Base-by-base conservation (phyloP, 2,797 vertebrate species). In the Acomys russatus region DNA sequence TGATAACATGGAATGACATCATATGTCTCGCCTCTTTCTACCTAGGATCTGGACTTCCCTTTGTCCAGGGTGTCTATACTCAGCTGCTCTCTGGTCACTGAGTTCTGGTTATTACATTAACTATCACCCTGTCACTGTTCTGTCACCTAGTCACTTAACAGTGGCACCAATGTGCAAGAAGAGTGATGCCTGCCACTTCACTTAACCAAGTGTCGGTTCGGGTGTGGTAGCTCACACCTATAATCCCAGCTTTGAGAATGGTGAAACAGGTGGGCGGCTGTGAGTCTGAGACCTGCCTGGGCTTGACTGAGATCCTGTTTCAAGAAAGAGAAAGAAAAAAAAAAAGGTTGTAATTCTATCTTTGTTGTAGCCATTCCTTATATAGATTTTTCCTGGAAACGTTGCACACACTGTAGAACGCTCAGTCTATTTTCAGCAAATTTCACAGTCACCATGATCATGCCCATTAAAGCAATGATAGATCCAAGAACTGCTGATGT, bases 321-420 rank as follows among this genome's bases (percentile, higher is more conserved):
- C 20, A 54, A 70, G 64, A 86, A 68, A 87, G n/a, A 59, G 44
- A 59, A 56, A 87, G n/a, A 59, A 4, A 59, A 56, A 56, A 71
- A 3, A 15, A 28, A 18, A 56, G 17, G 33, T 23, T 86, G 33
- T n/a, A 71, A 71, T 71, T 71, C n/a, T 70, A 54, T 70, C 83
- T 38, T 73, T 49, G 61, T 54, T 61, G 14, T n/a, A 77, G 4
- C 51, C 20, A 66, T 49, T 77, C 64, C 63, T 84, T 76, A 15
- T 6, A 54, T 30, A 49, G 10, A 20, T 30, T 54, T 54, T 94
- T 78, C 89, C 63, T 63, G 85, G 80, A 79, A 44, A 14, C 33
- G 28, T 2, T 25, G 61, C 56, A 3, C 0, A 44, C 4, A 9
- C 6, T 4, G 1, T 10, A n/a, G 44, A n/a, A 87, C 76, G 4